Evolutionary conservation across 2,888 invertebrate species (phyloP), one percentile per base, ranked within the genome.

Genomic region (Chymomyza caudatula): DNA sequence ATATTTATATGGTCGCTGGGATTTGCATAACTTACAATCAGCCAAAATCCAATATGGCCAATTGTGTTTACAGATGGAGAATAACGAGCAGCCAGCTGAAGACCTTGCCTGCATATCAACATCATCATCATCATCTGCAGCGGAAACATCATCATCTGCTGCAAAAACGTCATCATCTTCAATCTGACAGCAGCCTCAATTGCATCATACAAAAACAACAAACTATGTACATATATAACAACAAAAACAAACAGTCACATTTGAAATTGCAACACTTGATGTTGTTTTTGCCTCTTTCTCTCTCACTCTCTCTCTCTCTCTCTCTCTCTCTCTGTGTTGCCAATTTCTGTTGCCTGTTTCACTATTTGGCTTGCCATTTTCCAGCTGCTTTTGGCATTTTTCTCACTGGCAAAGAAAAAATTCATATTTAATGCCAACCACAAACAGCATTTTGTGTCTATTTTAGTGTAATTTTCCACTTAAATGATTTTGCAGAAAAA

Each of bases 391-490:
- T 23, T 74, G 74, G 68, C 76, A 73, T 65, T 77, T 76, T 58
- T 15, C 53, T 47, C 15, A 47, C 19, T 17, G 47, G 47, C 47
- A 47, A 8, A 47, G 47, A 47, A 47, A 15, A 47, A 47, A 49
- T 47, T 69, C 60, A 69, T 60, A 13, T 51, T 70, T 68, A 63
- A 54, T 60, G 71, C 63, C 61, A 63, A 63, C 66, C 81, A 77
- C 74, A 78, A 85, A 79, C 73, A 78, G 62, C 73, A 74, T 81
- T 85, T 79, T 73, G 77, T 76, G 79, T 83, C 87, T 86, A 83
- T 86, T 86, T 85, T 76, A 80, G 81, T 74, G 73, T 74, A 80
- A 87, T 86, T 85, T 86, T 85, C 78, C 85, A 78, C 78, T 67
- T 76, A 79, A 84, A 72, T 69, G 80, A 47, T 71, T 78, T 69